phyloP scores from a whole-genome alignment of 2,888 invertebrate genomes.

The Drosophila neoperkinsi region DNA sequence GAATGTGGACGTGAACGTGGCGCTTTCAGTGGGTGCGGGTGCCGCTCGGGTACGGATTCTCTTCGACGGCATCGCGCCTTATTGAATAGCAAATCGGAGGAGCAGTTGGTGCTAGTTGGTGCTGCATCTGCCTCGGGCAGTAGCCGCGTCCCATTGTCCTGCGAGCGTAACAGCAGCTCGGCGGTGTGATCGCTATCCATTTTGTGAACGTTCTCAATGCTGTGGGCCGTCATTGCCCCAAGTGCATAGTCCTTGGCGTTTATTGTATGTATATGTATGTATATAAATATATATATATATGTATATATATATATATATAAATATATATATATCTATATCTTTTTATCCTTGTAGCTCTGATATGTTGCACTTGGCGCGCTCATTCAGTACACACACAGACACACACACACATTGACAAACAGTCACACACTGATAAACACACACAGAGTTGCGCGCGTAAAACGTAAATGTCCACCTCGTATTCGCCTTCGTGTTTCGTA shows the following conservation, averaged over 20 bases:
- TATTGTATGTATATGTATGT: constrained; percentile 12
- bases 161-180: constrained; percentile 36
- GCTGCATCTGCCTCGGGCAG: constrained; percentile 38
- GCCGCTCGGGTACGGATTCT: constrained; percentile 12
- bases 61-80: constrained; percentile 70
- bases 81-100: constrained; percentile 69
- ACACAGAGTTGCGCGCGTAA: constrained; percentile 73
- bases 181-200: constrained; percentile 51
- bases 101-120: constrained; percentile 35
- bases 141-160: constrained; percentile 38
- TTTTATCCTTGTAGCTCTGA: constrained; percentile 39
- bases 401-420: constrained; percentile 28
- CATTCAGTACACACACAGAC: constrained; percentile 59
- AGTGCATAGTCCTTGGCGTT: constrained; percentile 57
- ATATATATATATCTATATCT: neutral
- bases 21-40: constrained; percentile 10
- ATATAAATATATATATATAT: constrained; percentile 15
- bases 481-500: constrained; percentile 6
- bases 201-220: constrained; percentile 42
- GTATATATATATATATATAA: neutral
- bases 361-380: constrained; percentile 75
- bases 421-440: constrained; percentile 16
- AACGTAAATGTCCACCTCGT: constrained; percentile 64
- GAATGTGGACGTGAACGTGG: constrained; percentile 5
- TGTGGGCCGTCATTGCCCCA: constrained; percentile 58